Evolutionary conservation across 2,113 vertebrate genomes (phyloP).

Genomic region (Physeter macrocephalus): DNA sequence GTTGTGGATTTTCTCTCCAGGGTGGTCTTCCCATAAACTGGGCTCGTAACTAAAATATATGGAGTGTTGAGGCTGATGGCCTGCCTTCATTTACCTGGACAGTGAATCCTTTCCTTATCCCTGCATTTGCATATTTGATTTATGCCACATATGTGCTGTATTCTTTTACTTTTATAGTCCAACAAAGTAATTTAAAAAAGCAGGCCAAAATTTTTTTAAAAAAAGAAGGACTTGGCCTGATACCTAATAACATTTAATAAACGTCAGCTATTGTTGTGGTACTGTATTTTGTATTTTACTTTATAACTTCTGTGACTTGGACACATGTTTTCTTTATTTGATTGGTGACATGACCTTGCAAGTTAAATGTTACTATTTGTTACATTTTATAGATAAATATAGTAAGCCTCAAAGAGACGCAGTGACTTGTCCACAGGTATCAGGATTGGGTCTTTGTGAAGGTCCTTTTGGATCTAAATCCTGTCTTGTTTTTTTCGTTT

Average conservation of each 20-base stretch:
- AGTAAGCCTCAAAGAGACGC: neutral
- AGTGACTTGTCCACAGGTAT: neutral
- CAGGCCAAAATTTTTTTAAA: neutral
- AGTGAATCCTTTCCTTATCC: neutral
- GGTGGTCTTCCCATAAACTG: neutral
- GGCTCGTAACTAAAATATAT: neutral
- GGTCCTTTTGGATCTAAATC: neutral
- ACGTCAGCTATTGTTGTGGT: neutral
- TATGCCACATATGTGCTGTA: neutral
- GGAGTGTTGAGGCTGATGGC: neutral
- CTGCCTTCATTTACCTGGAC: neutral
- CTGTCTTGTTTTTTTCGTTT: neutral
- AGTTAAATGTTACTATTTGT: neutral
- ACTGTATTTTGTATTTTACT: neutral
- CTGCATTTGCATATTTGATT: neutral
- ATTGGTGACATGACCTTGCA: neutral
- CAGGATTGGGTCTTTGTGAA: neutral
- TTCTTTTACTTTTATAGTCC: conserved; percentile 1
- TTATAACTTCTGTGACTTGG: neutral
- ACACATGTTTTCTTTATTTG: neutral
- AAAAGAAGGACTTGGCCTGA: neutral
- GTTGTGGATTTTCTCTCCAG: conserved; percentile 41
- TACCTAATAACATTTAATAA: conserved; percentile 8
- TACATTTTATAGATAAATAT: neutral
- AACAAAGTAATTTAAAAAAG: conserved; percentile 28